Percentiles rank a stretch among this genome's conserved stretches.
Conservation (phyloP, 2,888 invertebrate genomes). For the Rhingia rostrata region DNA sequence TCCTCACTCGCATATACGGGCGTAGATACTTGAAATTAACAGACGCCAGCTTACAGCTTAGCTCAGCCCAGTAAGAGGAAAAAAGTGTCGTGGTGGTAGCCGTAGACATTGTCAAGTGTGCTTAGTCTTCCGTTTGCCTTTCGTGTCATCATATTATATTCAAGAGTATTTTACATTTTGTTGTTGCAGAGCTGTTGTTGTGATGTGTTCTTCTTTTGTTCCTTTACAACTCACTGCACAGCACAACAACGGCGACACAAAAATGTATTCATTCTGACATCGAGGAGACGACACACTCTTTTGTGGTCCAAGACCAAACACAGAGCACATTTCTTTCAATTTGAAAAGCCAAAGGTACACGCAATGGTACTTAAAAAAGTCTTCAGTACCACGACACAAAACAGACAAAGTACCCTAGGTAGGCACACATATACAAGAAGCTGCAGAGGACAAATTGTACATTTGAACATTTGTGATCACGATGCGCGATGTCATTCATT, state of each 20-base stretch:
- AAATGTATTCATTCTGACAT: constrained; percentile 50
- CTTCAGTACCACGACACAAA: constrained; percentile 55
- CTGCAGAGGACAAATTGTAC: constrained; percentile 65
- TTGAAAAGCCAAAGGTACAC: constrained; percentile 61
- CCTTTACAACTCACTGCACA: constrained; percentile 36
- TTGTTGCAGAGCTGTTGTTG: neutral
- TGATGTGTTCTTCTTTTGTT: constrained; percentile 10
- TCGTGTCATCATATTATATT: constrained; percentile 71
- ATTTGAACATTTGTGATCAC: constrained; percentile 68
- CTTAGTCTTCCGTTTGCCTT: constrained; percentile 71
- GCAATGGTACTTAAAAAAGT: constrained; percentile 61
- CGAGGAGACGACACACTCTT: constrained; percentile 55
- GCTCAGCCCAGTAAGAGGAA: constrained; percentile 21
- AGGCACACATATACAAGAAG: constrained; percentile 8
- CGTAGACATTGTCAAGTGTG: constrained; percentile 73
- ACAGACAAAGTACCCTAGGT: constrained; percentile 18
- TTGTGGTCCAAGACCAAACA: constrained; percentile 67
- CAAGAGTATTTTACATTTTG: constrained; percentile 49
- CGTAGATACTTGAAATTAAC: constrained; percentile 66
- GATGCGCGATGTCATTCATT: constrained; percentile 60
- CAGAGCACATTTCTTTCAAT: constrained; percentile 43
- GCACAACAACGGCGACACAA: neutral
- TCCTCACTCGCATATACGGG: constrained; percentile 43
- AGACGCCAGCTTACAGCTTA: constrained; percentile 25
- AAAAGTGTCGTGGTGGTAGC: constrained; percentile 61